These are phyloP conservation scores for Mormyrus iriodes DNA, from an alignment of 2,113 vertebrate species.

Conservation along the genomic window DNA sequence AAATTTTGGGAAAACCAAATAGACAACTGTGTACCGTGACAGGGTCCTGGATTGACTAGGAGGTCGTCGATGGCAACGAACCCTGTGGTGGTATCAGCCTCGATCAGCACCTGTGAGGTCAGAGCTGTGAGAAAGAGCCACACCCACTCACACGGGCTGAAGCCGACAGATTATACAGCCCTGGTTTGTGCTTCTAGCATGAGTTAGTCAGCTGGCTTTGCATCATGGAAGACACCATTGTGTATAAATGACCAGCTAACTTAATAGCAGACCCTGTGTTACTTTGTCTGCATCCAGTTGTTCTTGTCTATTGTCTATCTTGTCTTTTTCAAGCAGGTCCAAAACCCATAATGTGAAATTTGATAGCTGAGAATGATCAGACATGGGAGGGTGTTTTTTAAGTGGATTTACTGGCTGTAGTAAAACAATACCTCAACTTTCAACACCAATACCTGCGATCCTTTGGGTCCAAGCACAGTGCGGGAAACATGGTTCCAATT, in stretches of 20 bases:
- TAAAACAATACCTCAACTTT: background rate
- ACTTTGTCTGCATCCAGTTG: background rate
- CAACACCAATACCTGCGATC: conserved; percentile 51
- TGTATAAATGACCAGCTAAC: background rate
- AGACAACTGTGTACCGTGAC: conserved; percentile 43
- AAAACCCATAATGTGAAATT: background rate
- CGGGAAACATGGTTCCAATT: conserved; percentile 49
- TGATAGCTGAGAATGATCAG: background rate
- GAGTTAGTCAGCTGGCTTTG: background rate
- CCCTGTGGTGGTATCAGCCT: conserved; percentile 46
- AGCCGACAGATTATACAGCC: background rate
- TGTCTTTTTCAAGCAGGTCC: background rate
- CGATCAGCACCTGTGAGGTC: conserved; percentile 50
- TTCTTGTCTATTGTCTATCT: background rate
- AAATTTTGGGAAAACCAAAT: background rate
- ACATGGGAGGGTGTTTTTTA: background rate
- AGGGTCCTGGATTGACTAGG: conserved; percentile 48
- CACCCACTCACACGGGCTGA: background rate
- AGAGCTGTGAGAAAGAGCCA: background rate
- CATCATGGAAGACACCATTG: background rate
- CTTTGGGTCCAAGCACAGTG: conserved; percentile 26
- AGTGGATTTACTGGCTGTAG: background rate
- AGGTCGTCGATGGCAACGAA: conserved; percentile 63
- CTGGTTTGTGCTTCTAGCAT: background rate
- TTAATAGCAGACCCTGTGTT: background rate